Base-by-base conservation (phyloP, 2,797 vertebrate species). In the Sebastes trivittatus region DNA sequence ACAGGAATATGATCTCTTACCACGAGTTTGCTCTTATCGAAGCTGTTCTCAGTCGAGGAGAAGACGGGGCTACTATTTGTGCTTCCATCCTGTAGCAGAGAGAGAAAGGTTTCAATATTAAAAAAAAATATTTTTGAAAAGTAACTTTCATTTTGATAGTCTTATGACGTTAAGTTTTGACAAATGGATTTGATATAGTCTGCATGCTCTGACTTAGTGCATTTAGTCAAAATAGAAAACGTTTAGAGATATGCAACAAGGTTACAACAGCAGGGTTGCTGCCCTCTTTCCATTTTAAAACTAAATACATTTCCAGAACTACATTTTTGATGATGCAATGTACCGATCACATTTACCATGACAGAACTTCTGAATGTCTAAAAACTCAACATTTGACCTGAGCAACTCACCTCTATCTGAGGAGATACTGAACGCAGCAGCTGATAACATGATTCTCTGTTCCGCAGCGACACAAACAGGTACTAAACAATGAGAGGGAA, bases 401-500 rank as follows among this genome's bases (percentile, higher is more conserved):
- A 81, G 3, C 7, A 29, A 49, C 87, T 30, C 92, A 97, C 97
- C 94, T 97, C 95, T 16, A 96, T 74, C 80, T 96, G 95, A 73
- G 92, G 91, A 89, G 95, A 97, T 4, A 98, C 75, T 0, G 95
- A 94, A 5, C 87, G 91, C 78, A 98, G 95, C 72, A 96, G 94
- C 88, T 96, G 95, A 93, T 91, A 97, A 11, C 95, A 95, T 0
- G 93, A 92, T 46, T 98, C 97, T 25, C 97, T 93, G 86, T 91
- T 96, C 65, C 95, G 91, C 88, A 98, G 86, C 0, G 96, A 97
- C 90, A 96, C 93, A 22, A 98, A 98, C 58, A 97, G 90, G 88
- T 92, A 96, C 97, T 98, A 87, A 46, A 90, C 56, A 27, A 75
- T 14, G 60, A 64, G 0, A 0, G 9, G 14, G 38, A 62, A 54